Evolutionary conservation across 2,113 vertebrate species (phyloP).

Genomic region (Salvelinus fontinalis): DNA sequence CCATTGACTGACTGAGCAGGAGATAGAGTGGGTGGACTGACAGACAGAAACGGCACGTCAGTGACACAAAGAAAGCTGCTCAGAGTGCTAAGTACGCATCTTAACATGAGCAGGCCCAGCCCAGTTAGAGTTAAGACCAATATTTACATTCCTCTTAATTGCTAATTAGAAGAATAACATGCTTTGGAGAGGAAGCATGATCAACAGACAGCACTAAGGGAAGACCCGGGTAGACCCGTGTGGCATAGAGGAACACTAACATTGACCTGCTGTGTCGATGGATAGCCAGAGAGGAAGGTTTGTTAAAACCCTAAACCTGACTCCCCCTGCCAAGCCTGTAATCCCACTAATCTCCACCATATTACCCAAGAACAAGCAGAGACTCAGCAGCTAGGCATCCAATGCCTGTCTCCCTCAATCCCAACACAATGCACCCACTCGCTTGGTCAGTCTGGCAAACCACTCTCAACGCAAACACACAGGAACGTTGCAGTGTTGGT

Average conservation of each 20-base stretch:
- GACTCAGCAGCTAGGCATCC: constrained; percentile 10
- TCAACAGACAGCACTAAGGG: background rate
- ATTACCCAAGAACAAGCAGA: constrained; percentile 25
- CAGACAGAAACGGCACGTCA: too few relatives aligned
- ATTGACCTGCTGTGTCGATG: background rate
- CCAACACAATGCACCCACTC: too few relatives aligned
- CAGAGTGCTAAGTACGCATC: too few relatives aligned
- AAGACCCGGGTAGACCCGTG: background rate
- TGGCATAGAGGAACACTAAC: background rate
- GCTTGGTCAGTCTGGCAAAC: too few relatives aligned
- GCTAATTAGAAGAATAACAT: background rate
- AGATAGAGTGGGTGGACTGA: too few relatives aligned
- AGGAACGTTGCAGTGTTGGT: too few relatives aligned
- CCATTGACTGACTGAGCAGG: too few relatives aligned
- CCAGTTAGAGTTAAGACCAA: too few relatives aligned
- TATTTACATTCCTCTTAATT: too few relatives aligned
- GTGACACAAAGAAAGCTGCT: too few relatives aligned
- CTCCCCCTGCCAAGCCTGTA: constrained; percentile 33
- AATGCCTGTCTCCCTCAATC: background rate
- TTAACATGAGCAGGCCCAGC: too few relatives aligned
- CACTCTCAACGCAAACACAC: too few relatives aligned
- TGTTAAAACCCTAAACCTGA: constrained; percentile 65
- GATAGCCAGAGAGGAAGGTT: constrained; percentile 55
- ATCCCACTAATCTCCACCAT: constrained; percentile 35
- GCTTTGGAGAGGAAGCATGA: background rate